Evolutionary conservation across 2,888 invertebrate genomes (phyloP), one percentile per base, ranked within the genome.

Genomic region (Drosophila multiciliata): DNA sequence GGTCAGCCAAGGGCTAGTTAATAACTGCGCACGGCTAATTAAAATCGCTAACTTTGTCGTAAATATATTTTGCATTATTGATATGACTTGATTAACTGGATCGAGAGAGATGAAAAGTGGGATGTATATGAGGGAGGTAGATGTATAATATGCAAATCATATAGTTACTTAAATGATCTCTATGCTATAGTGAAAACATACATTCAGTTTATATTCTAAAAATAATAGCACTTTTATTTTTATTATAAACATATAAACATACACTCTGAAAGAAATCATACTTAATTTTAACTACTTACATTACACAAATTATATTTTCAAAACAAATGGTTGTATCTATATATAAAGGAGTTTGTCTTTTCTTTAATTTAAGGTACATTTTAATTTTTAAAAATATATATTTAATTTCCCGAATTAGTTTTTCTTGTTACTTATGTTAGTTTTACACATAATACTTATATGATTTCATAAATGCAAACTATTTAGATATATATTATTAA

Each of bases 1-100:
- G 70, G 71, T 71, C 70, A 71, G 48, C 58, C 54, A 48, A 64
- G 58, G 26, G 58, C 63, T 63, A 58, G 40, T 71, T 53, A 72
- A 53, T 49, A 12, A 38, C 49, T 36, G 52, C 33, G 38, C 55
- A 65, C 55, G 60, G 60, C 42, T 68, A 73, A 49, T 62, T 65
- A 45, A 55, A 59, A 42, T 45, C 20, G 3, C 42, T 26, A 20
- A 17, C 32, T 52, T 45, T 42, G 26, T 9, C 20, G 35, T 29
- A 6, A n/a, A 36, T 20, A 7, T 20, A n/a, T 29, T 15, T 12
- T 17, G 9, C 29, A 20, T 20, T 9, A 42, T 57, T 20, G 15
- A 57, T 20, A 57, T 15, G 12, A 32, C 29, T 9, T 15, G 8
- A 11, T 1, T 20, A 57, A 57, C 15, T 32, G 40, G 17, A 29